Conservation (phyloP, 2,888 invertebrate genomes). For the Kuschelorhynchus macadamiae region DNA sequence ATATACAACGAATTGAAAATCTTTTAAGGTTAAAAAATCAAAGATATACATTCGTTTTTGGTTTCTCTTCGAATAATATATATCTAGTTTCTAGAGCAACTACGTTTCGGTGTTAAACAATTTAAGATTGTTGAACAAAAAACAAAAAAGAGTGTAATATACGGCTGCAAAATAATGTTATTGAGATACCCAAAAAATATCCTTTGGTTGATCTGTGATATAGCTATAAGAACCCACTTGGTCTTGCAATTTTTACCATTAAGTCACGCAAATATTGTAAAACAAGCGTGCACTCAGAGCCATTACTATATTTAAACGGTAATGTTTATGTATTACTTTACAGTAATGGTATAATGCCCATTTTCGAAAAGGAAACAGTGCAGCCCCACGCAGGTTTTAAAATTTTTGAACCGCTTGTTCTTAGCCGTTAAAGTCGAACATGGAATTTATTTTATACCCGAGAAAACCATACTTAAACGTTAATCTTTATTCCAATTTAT, state of each 20-base stretch:
- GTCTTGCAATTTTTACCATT: slow-evolving; percentile 37
- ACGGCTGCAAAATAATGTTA: too few relatives aligned
- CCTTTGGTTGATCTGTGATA: too few relatives aligned
- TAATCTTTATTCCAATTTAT: slow-evolving; percentile 22
- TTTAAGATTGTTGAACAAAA: too few relatives aligned
- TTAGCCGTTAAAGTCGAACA: slow-evolving; percentile 33
- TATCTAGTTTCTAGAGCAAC: too few relatives aligned
- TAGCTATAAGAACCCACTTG: slow-evolving; percentile 7
- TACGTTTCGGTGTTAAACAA: too few relatives aligned
- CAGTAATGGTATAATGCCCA: slow-evolving; percentile 36
- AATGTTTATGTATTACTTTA: slow-evolving; percentile 46
- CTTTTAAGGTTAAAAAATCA: too few relatives aligned
- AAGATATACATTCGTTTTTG: too few relatives aligned
- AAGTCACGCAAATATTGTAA: slow-evolving; percentile 47
- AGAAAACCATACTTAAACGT: slow-evolving; percentile 14
- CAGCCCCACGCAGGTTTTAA: slow-evolving; percentile 44
- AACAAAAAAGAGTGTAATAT: too few relatives aligned
- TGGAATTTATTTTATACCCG: slow-evolving; percentile 27
- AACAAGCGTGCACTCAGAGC: slow-evolving; percentile 28
- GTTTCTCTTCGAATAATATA: too few relatives aligned
- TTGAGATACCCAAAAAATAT: too few relatives aligned
- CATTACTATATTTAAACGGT: slow-evolving; percentile 42
- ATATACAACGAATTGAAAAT: too few relatives aligned
- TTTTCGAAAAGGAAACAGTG: slow-evolving; percentile 40
- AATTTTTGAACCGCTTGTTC: slow-evolving; percentile 25